A percentile compares a stretch with the other conserved stretches of the same genome.
Conservation (phyloP, 2,888 invertebrate species). For the Eubasilissa splendida region DNA sequence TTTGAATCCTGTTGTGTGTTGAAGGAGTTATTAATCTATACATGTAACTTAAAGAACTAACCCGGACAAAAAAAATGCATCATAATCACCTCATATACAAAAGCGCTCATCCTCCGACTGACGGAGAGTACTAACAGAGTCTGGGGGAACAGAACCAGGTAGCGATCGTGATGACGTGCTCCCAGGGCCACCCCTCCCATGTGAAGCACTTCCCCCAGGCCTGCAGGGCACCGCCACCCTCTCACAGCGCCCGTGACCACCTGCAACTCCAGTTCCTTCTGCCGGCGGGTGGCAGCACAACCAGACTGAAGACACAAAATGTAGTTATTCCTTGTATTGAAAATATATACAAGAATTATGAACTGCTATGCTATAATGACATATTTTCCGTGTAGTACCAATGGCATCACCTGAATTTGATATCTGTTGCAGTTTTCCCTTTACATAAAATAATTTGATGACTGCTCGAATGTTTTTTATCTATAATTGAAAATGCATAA, state of each 20-base stretch:
- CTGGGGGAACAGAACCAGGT: constrained; percentile 92
- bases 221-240: constrained; percentile 84
- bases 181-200: constrained; percentile 94
- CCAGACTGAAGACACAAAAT: constrained; percentile 76
- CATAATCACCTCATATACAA: constrained; percentile 88
- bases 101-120: constrained; percentile 92
- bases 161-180: constrained; percentile 88
- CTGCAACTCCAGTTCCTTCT: constrained; percentile 96
- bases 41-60: too few relatives aligned
- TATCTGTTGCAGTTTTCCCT: too few relatives aligned
- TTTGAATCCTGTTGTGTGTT: too few relatives aligned
- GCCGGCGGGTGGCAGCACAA: constrained; percentile 89
- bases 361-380: too few relatives aligned
- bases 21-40: too few relatives aligned
- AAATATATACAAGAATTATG: too few relatives aligned
- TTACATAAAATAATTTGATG: too few relatives aligned
- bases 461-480: too few relatives aligned
- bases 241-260: constrained; percentile 94
- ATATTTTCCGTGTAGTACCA: too few relatives aligned
- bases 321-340: background rate
- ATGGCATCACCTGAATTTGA: too few relatives aligned
- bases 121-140: constrained; percentile 92
- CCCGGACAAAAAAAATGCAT: too few relatives aligned
- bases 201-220: constrained; percentile 90
- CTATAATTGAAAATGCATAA: too few relatives aligned